Conservation (phyloP, 1,140 invertebrate species). For the Apis cerana region DNA sequence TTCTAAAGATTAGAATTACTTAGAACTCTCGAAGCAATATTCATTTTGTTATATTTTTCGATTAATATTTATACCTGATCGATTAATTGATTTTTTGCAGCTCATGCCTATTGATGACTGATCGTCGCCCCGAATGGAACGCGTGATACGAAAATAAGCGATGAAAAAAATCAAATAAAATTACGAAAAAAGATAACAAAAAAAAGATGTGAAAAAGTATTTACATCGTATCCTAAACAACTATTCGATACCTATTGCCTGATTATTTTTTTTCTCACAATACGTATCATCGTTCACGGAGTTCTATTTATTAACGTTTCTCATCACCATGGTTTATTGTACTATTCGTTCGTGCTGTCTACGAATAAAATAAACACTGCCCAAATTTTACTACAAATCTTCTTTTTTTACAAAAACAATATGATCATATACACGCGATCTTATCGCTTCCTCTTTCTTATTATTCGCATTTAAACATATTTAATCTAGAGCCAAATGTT, state of each 20-base stretch:
- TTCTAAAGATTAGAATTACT: no score
- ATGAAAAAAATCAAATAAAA: constrained; percentile 58
- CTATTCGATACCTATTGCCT: constrained; percentile 44
- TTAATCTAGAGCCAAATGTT: not conserved
- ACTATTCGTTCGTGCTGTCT: constrained; percentile 67
- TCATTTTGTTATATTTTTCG: not conserved
- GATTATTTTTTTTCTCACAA: constrained; percentile 49
- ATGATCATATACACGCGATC: not conserved
- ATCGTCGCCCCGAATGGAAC: constrained; percentile 68
- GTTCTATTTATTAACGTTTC: constrained; percentile 72
- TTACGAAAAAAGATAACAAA: constrained; percentile 60
- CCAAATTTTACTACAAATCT: constrained; percentile 69
- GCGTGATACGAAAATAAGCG: constrained; percentile 67
- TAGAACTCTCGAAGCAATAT: constrained; percentile 24
- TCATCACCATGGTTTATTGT: constrained; percentile 67
- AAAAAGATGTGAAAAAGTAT: constrained; percentile 60
- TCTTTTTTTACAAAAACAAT: not conserved
- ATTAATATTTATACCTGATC: constrained; percentile 29
- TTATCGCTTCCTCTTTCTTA: not conserved
- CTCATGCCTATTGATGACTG: constrained; percentile 75
- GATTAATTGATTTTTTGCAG: constrained; percentile 68
- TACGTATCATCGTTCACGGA: constrained; percentile 62
- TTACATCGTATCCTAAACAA: constrained; percentile 45
- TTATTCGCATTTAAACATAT: not conserved
- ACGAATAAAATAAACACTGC: constrained; percentile 71